Evolutionary conservation across 2,888 invertebrate species (phyloP), one percentile per base, ranked within the genome.

Genomic region (Rhimphoctona megacephalus): DNA sequence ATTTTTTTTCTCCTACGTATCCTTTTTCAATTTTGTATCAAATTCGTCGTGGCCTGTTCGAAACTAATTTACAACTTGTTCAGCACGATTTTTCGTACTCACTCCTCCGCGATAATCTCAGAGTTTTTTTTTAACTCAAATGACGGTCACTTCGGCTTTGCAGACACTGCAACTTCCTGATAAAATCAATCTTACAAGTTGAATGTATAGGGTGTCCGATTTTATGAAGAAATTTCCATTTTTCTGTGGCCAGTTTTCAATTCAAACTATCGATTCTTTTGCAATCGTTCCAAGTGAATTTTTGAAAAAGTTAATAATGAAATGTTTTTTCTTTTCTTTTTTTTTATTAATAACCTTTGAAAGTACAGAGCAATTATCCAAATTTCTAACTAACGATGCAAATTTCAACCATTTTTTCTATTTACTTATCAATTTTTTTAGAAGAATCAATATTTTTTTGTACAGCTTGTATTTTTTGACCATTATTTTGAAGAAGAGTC

Each of bases 151-250:
- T 64, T 77, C 77, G 46, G 64, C 46, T 73, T 83, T 36, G 64
- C 57, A 57, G 72, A 83, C 49, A 30, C 81, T 87, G 87, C 85
- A 85, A 76, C 76, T 78, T 78, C 74, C 73, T 81, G 85, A 85
- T 87, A 87, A 87, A 81, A 36, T n/a, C 80, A 39, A 67, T 39
- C 39, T 9, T 67, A 33, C 61, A 36, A 73, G 33, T 43, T 36
- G 54, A 25, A 30, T 46, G 30, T 33, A 36, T 2, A 33, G 36
- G 19, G n/a, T 36, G 33, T 70, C 73, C 54, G n/a, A 17, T 25
- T 54, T 67, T 81, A 52, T 39, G 1, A 4, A 25, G 2, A 46
- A 22, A 39, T 14, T 69, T 0, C 9, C 1, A 9, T 39, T 22
- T 9, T 14, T 22, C 14, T 5, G 2, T 22, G n/a, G n/a, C n/a